A percentile compares a stretch with the other conserved stretches of the same genome.
These are phyloP conservation scores for Equus quagga DNA, from an alignment of 2,113 vertebrate species.

Conservation along the genomic window DNA sequence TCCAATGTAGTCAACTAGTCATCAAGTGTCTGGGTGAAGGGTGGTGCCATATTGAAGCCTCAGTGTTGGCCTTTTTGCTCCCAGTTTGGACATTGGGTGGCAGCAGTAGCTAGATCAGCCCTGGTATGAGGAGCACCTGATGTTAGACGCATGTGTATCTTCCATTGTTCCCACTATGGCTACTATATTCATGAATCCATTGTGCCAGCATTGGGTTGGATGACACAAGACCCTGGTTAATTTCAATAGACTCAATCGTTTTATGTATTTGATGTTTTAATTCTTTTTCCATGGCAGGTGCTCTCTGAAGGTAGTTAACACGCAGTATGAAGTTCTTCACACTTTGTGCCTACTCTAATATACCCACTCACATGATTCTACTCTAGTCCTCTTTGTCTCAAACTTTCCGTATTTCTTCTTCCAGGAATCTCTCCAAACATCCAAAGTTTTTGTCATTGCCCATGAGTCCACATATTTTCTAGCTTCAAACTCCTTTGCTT, in stretches of 20 bases:
- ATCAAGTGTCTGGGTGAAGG: neutral
- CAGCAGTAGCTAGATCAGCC: neutral
- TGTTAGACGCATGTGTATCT: rapidly evolving
- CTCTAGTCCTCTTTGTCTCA: neutral
- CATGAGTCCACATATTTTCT: neutral
- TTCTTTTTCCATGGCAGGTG: neutral
- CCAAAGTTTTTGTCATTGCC: neutral
- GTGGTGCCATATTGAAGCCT: neutral
- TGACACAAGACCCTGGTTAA: neutral
- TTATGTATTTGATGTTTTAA: neutral
- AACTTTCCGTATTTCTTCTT: neutral
- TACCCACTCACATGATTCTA: neutral
- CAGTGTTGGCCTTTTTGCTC: neutral
- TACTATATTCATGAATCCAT: neutral
- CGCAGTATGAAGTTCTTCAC: neutral
- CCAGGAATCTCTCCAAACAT: neutral
- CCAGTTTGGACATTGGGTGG: neutral
- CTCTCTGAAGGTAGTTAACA: neutral
- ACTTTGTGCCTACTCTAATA: neutral
- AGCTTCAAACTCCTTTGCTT: neutral
- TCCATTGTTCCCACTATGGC: neutral
- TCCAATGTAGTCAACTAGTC: neutral
- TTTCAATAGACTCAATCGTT: neutral
- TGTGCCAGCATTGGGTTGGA: neutral
- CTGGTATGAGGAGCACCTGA: neutral